These are phyloP conservation scores for Sinonovacula constricta DNA, from an alignment of 1,140 invertebrate genomes.

Conservation along the genomic window DNA sequence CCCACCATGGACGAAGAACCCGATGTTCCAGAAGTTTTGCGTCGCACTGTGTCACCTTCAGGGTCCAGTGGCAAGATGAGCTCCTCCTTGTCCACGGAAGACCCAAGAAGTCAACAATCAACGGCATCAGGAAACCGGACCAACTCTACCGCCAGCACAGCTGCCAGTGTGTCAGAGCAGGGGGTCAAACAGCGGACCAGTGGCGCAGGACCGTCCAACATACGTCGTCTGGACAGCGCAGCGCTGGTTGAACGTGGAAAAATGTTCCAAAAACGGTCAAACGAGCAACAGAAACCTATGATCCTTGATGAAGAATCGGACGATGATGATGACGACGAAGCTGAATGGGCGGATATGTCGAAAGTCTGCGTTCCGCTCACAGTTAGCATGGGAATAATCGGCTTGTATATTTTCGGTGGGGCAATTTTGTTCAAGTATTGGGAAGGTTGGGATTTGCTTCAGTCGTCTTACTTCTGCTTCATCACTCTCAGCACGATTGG, in stretches of 20 bases:
- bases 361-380: constrained; percentile 84
- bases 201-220: constrained; percentile 4
- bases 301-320: constrained; percentile 57
- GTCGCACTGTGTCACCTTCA: too few species aligned
- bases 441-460: constrained; percentile 92
- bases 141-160: too few species aligned
- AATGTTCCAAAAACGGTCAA: background rate
- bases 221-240: constrained; percentile 36
- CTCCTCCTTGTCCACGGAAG: too few species aligned
- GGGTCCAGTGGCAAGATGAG: too few species aligned
- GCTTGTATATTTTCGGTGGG: constrained; percentile 92
- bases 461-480: constrained; percentile 96
- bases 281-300: constrained; percentile 50
- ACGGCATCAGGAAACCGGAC: too few species aligned
- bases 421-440: constrained; percentile 89
- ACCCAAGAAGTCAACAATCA: too few species aligned
- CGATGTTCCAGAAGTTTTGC: too few species aligned
- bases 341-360: constrained; percentile 57
- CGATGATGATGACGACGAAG: constrained; percentile 67
- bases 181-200: background rate
- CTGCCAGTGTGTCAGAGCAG: too few species aligned
- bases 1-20: too few species aligned
- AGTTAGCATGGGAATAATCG: constrained; percentile 91
- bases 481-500: constrained; percentile 89
- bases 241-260: background rate